Evolutionary conservation across 2,797 vertebrate genomes (phyloP), one percentile per base, ranked within the genome.

Genomic region (Rhincodon typus): DNA sequence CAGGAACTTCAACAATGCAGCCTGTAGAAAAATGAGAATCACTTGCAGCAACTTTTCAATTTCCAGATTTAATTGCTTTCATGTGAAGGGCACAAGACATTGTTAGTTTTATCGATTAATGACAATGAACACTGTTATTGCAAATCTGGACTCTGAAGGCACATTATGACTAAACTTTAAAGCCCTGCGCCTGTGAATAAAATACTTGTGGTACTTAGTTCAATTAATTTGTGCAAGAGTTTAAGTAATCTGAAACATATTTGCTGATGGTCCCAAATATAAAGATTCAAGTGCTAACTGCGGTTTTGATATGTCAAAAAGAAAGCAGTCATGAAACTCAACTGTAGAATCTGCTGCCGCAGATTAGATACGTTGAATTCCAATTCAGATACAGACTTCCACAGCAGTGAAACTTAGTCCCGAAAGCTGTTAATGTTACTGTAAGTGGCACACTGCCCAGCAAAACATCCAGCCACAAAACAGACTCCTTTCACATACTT

Each of bases 381-480:
- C 57, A 62, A 62, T 62, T 62, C 57, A 12, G 57, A 13, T 69
- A 94, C 23, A 62, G 12, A 46, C 10, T 69, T 94, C 38, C 93
- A 15, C 27, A 1, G 0, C 66, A 94, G 42, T 25, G n/a, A 21
- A 69, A 15, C 70, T 70, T 27, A 69, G 93, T 69, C 69, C 66
- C 70, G 23, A 94, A 94, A 94, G 67, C 67, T 94, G 93, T 70
- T 70, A 94, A 94, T 94, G 93, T 46, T 94, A 72, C 38, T 94
- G 67, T 94, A 94, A 46, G 67, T 94, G 93, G 66, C 66, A 94
- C 3, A 42, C 67, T 27, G 67, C 66, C 67, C 67, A 94, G 67
- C 38, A 70, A 70, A 70, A 94, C 93, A 94, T 72, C 93, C 38
- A 94, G 70, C n/a, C 66, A 12, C 25, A 94, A 72, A 94, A 42